phyloP scores from a whole-genome alignment of 2,797 vertebrate species.

The Toxotes lorentzi region DNA sequence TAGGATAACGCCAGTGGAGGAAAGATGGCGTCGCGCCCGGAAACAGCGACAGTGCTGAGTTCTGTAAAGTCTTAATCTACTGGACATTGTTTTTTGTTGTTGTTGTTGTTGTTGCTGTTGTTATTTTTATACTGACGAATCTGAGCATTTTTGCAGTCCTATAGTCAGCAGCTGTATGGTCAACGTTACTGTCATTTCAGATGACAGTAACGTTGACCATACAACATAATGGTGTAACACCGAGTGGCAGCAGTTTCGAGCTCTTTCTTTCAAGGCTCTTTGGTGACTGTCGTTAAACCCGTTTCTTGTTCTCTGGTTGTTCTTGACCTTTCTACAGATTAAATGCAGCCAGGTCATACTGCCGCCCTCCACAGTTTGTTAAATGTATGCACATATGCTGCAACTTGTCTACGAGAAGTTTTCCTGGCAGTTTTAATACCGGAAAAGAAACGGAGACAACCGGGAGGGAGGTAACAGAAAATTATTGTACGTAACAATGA shows the following conservation, averaged over 20 bases:
- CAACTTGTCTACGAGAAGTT: neutral
- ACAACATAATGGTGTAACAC: neutral
- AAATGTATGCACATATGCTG: too few species aligned
- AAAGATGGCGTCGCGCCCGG: slow-evolving; percentile 54
- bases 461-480: neutral
- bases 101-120: neutral
- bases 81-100: neutral
- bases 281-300: slow-evolving; percentile 22
- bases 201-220: too few species aligned
- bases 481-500: neutral
- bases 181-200: neutral
- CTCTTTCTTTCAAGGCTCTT: slow-evolving; percentile 58
- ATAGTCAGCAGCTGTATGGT: rapidly evolving
- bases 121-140: neutral
- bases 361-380: slow-evolving; percentile 42
- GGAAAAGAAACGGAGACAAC: neutral
- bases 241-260: rapidly evolving
- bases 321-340: slow-evolving; percentile 9
- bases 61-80: rapidly evolving
- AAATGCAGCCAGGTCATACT: neutral
- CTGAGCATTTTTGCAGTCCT: rapidly evolving
- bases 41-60: neutral
- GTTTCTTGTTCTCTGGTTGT: slow-evolving; percentile 60
- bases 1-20: rapidly evolving
- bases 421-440: neutral